phyloP scores from a whole-genome alignment of 2,113 vertebrate species.

The Copsychus sechellarum region DNA sequence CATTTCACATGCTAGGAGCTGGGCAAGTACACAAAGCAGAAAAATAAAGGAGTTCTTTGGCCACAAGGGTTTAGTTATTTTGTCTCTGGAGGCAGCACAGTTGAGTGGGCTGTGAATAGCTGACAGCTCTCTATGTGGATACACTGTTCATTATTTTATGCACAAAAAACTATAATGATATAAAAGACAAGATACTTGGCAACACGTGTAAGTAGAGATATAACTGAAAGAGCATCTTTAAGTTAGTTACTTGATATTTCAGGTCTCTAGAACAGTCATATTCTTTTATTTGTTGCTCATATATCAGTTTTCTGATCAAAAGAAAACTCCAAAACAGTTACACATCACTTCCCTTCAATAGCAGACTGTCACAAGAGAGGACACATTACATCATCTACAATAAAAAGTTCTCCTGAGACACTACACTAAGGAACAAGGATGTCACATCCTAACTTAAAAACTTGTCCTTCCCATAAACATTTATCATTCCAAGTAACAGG shows the following conservation, averaged over 20 bases:
- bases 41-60: background rate
- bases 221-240: background rate
- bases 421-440: background rate
- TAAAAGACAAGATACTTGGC: background rate
- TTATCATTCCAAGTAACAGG: background rate
- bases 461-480: background rate
- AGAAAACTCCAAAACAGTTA: background rate
- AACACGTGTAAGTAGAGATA: background rate
- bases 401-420: background rate
- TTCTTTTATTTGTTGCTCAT: background rate
- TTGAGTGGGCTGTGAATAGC: background rate
- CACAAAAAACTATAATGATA: background rate
- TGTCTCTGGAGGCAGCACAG: background rate
- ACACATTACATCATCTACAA: background rate
- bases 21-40: background rate
- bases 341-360: background rate
- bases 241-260: background rate
- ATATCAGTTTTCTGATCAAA: background rate
- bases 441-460: background rate
- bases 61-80: background rate
- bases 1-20: background rate
- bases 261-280: background rate
- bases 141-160: background rate
- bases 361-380: background rate
- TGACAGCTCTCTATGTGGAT: background rate